These are phyloP conservation scores for Ectemnius lituratus DNA, from an alignment of 2,888 invertebrate genomes.

Conservation along the genomic window DNA sequence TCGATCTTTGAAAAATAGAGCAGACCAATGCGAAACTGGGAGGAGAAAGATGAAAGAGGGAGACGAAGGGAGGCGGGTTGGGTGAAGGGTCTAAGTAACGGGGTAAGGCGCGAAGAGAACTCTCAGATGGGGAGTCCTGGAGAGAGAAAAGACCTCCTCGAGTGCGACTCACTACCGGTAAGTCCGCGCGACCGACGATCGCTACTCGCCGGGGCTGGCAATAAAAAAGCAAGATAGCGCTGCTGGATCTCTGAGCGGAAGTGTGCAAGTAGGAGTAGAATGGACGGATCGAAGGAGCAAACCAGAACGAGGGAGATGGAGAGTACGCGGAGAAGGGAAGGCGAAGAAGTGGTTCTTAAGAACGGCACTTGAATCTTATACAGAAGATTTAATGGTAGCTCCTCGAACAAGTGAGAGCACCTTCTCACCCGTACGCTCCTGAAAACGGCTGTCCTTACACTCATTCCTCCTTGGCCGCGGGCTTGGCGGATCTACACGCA, in stretches of 20 bases:
- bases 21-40: background rate
- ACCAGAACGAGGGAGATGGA: background rate
- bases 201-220: background rate
- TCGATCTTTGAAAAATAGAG: background rate
- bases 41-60: background rate
- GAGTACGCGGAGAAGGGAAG: background rate
- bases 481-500: no score
- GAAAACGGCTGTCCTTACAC: constrained; percentile 9
- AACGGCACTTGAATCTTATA: constrained; percentile 29
- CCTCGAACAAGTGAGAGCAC: constrained; percentile 26
- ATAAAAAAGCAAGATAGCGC: background rate
- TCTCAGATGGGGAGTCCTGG: background rate
- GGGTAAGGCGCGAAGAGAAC: background rate
- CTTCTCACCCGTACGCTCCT: background rate
- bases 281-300: background rate
- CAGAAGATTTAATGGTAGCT: constrained; percentile 34
- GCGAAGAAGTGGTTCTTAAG: constrained; percentile 35
- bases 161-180: background rate
- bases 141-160: background rate
- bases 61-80: background rate
- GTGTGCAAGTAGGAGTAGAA: constrained; percentile 6
- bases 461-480: constrained; percentile 1
- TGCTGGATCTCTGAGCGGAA: constrained; percentile 19
- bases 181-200: background rate
- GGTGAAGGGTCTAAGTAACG: background rate